Conservation (phyloP, 2,797 vertebrate species). For the Schizopygopsis pylzovi region DNA sequence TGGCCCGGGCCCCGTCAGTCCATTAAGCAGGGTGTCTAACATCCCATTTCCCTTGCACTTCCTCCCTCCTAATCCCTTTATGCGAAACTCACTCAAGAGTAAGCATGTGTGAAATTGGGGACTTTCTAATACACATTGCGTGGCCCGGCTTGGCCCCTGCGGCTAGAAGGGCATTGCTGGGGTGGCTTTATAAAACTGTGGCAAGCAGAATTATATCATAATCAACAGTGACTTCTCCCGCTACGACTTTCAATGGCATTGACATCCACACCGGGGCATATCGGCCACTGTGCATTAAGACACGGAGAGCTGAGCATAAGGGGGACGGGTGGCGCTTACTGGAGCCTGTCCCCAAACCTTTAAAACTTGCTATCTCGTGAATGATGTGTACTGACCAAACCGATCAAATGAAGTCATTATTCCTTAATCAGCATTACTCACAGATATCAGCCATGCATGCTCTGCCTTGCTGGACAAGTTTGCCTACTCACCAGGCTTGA, state of each 20-base stretch:
- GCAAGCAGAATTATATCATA: conserved; percentile 78
- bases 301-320: conserved; percentile 35
- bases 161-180: conserved; percentile 74
- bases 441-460: conserved; percentile 7
- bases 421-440: conserved; percentile 31
- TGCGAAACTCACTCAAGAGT: conserved; percentile 94
- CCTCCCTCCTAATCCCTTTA: conserved; percentile 95
- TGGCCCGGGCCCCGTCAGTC: conserved; percentile 87
- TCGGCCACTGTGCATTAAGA: conserved; percentile 45
- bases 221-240: conserved; percentile 76
- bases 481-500: background rate
- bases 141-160: conserved; percentile 74
- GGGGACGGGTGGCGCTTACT: background rate
- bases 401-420: conserved; percentile 6
- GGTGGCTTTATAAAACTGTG: conserved; percentile 79
- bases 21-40: conserved; percentile 94
- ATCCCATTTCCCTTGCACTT: conserved; percentile 87
- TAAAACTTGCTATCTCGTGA: background rate
- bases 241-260: conserved; percentile 61
- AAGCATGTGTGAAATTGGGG: conserved; percentile 99
- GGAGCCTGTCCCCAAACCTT: conserved; percentile 29
- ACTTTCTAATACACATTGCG: conserved; percentile 87
- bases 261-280: conserved; percentile 55
- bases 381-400: conserved; percentile 25
- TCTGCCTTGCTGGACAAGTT: conserved; percentile 9